Evolutionary conservation across 1,140 invertebrate species (phyloP), one percentile per base, ranked within the genome.

Genomic region (Euura lappo): DNA sequence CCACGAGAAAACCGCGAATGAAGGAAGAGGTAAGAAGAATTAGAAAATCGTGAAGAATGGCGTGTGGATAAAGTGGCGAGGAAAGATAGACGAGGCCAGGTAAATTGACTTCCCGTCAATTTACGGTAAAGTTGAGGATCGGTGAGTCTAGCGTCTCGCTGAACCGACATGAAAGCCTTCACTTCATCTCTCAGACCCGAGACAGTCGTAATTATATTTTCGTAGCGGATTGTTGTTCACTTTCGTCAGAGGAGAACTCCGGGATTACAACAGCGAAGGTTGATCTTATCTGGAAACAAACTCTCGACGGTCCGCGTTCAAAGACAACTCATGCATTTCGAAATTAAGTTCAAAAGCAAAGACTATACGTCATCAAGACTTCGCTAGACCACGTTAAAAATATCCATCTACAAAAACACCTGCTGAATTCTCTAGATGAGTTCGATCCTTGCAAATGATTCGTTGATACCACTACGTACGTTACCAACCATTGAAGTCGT

Each of bases 171-270:
- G 51, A 60, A 60, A 60, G 51, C 51, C 51, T 60, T 60, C 51
- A 11, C 51, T 60, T 60, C 51, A 6, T 60, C 51, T 60, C 6
- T n/a, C 51, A 60, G 51, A 60, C 51, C 8, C 51, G 51, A 60
- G 51, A n/a, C 51, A 60, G 51, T 60, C 51, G 51, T 60, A 60
- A 60, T 60, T 60, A 60, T 60, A 60, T 60, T 60, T 60, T 60
- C 51, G 51, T 60, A 60, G 8, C 51, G 51, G 51, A 60, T 60
- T 60, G 51, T 60, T 60, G 51, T 60, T 60, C 51, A 60, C 51
- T 60, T 5, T 60, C 13, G 51, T 60, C 51, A 60, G 13, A 60
- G 13, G 51, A 60, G 51, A 60, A 60, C 3, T 60, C 51, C 13
- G 8, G 13, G 10, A 60, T 60, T 60, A n/a, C 51, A 60, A 60